These are phyloP conservation scores for Orthonychiurus folsomi DNA, from an alignment of 2,888 invertebrate species.

Conservation along the genomic window DNA sequence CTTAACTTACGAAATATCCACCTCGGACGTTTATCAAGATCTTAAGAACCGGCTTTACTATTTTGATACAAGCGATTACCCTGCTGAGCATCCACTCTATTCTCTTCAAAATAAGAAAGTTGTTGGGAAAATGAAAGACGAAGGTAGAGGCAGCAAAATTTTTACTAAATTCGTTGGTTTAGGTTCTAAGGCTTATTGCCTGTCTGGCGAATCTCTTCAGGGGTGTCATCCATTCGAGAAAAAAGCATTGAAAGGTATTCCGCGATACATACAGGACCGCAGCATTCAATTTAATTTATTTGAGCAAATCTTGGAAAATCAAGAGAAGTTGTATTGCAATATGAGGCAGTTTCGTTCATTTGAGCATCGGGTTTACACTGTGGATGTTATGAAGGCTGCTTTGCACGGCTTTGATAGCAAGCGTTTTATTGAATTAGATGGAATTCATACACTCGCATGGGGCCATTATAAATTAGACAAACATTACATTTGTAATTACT, in stretches of 20 bases:
- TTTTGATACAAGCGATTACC: conserved; percentile 13
- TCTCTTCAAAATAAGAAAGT: conserved; percentile 1
- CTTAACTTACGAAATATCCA: neutral
- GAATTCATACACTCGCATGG: too few species aligned
- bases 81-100: conserved; percentile 4
- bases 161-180: conserved; percentile 1
- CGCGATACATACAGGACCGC: neutral
- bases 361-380: too few species aligned
- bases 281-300: neutral
- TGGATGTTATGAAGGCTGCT: too few species aligned
- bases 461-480: too few species aligned
- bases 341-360: neutral
- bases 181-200: conserved; percentile 9
- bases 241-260: conserved; percentile 6
- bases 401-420: too few species aligned
- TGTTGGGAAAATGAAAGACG: conserved; percentile 8
- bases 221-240: too few species aligned
- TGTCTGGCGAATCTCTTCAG: neutral
- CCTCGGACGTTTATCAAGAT: conserved; percentile 11
- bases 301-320: neutral
- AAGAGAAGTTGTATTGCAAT: neutral
- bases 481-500: too few species aligned
- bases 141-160: neutral
- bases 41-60: neutral
- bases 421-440: too few species aligned